These are phyloP conservation scores for Catalaphyllia jardinei DNA, from an alignment of 64 coral and sea anemone species.

Conservation along the genomic window DNA sequence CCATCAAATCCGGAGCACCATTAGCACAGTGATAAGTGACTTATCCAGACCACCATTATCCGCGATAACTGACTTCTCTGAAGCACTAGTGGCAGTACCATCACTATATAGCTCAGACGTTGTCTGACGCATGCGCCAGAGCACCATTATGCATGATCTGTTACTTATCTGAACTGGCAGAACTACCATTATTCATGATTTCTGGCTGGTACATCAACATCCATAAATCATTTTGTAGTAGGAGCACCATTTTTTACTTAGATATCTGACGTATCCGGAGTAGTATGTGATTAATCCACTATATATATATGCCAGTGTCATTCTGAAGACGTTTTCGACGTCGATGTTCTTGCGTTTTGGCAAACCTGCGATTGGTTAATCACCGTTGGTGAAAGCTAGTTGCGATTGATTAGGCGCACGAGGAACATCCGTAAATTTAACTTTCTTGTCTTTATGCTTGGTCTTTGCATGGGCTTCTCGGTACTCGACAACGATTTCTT, in stretches of 20 bases:
- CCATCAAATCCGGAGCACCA: no score
- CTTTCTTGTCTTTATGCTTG: slow-evolving; percentile 23
- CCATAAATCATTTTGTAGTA: slow-evolving; percentile 23
- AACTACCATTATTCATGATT: neutral
- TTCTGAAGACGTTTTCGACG: slow-evolving; percentile 15
- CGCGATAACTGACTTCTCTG: slow-evolving; percentile 18
- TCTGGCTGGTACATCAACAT: slow-evolving; percentile 19
- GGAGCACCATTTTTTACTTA: slow-evolving; percentile 25
- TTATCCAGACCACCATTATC: slow-evolving; percentile 5
- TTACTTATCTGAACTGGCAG: neutral
- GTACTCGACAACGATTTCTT: slow-evolving; percentile 29
- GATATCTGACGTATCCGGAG: slow-evolving; percentile 27
- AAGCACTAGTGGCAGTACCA: neutral
- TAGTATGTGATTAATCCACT: slow-evolving; percentile 16
- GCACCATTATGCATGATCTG: neutral
- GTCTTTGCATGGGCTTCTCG: slow-evolving; percentile 27
- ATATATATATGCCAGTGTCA: slow-evolving; percentile 9
- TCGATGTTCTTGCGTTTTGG: slow-evolving; percentile 29
- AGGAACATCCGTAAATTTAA: slow-evolving; percentile 33
- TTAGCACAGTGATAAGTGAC: no score
- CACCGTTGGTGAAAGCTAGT: neutral
- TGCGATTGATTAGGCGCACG: slow-evolving; percentile 54
- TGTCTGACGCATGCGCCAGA: neutral
- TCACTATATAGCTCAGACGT: no score
- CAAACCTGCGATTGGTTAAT: slow-evolving; percentile 14